Evolutionary conservation across 37 sponge, comb jelly and placozoan species (phyloP).

Genomic region (Hexactinellida sp.): DNA sequence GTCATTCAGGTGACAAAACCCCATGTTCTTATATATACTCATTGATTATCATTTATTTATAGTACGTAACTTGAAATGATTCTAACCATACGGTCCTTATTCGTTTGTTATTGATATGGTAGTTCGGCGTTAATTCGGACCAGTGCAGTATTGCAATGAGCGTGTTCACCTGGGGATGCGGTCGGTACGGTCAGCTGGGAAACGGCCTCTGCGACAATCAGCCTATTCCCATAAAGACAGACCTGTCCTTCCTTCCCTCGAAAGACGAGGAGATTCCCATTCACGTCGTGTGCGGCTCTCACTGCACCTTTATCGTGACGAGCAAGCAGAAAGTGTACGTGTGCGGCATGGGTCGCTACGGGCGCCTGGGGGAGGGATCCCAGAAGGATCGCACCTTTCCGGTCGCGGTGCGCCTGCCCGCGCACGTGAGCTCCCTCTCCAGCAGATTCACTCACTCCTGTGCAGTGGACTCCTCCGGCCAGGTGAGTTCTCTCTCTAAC

Average conservation of each 20-base stretch:
- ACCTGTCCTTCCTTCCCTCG: neutral
- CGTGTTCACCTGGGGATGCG: slow-evolving; percentile 41
- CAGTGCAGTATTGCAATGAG: slow-evolving; percentile 19
- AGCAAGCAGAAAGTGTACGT: slow-evolving; percentile 16
- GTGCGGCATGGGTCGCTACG: slow-evolving; percentile 47
- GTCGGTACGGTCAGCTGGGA: slow-evolving; percentile 47
- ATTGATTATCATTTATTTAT: too few species aligned
- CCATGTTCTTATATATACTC: too few species aligned
- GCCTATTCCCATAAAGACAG: neutral
- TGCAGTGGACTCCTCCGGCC: neutral
- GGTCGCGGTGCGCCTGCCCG: neutral
- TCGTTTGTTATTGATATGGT: too few species aligned
- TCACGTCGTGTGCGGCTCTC: neutral
- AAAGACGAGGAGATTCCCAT: neutral
- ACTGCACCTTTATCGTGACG: neutral
- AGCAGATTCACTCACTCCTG: slow-evolving; percentile 6
- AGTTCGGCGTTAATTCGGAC: neutral
- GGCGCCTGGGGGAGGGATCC: slow-evolving; percentile 31
- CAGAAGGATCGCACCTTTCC: slow-evolving; percentile 25
- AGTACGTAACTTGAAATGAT: too few species aligned
- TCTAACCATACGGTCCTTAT: too few species aligned
- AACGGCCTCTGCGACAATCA: slow-evolving; percentile 9
- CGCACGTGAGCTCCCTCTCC: neutral
- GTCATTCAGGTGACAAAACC: too few species aligned
- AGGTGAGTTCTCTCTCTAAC: too few species aligned